Conservation (phyloP, 2,797 vertebrate genomes). For the Momotus momota region DNA sequence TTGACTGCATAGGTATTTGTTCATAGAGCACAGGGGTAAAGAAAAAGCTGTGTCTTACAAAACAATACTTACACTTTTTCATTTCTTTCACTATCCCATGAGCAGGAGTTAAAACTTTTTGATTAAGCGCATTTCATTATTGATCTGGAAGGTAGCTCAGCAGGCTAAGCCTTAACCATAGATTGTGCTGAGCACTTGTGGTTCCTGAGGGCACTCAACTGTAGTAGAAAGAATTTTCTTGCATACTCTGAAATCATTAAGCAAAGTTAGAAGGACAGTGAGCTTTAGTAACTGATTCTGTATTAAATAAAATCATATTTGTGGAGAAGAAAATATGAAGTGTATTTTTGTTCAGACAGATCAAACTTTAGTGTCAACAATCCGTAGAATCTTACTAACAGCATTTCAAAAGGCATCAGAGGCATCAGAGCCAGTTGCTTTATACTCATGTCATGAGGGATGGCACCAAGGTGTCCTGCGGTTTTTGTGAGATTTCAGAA, state of each 20-base stretch:
- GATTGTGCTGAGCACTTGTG: background rate
- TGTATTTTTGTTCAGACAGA: background rate
- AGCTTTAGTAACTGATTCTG: background rate
- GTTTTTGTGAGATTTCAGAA: background rate
- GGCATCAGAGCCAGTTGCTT: background rate
- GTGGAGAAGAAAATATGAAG: background rate
- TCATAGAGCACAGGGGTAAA: background rate
- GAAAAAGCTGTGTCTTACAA: background rate
- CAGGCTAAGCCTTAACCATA: background rate
- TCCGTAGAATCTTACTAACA: background rate
- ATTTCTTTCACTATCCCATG: background rate
- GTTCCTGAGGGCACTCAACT: background rate
- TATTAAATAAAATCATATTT: background rate
- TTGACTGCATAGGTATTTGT: constrained; percentile 42
- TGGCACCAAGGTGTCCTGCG: background rate
- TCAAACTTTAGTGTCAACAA: background rate
- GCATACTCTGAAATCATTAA: background rate
- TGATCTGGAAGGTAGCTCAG: background rate
- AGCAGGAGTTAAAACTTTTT: background rate
- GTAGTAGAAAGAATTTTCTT: background rate
- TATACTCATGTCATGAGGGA: background rate
- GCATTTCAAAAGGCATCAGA: background rate
- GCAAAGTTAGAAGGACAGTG: background rate
- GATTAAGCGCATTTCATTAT: background rate
- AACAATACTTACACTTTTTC: background rate